Base-by-base conservation (phyloP, 1,140 invertebrate genomes). In the Drosophila teissieri region DNA sequence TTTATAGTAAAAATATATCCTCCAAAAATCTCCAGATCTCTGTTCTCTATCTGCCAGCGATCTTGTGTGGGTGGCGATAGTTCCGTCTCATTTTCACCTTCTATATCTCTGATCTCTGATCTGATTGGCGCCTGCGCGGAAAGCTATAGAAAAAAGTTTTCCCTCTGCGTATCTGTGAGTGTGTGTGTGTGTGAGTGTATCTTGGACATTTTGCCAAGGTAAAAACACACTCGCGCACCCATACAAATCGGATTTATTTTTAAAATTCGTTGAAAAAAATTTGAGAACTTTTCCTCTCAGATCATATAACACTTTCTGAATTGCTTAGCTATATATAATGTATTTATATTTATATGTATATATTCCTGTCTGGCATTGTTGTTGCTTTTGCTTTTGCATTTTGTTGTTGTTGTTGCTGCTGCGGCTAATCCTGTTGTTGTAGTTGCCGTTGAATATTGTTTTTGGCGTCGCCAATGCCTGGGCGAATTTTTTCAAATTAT, bases 231-330 rank as follows among this genome's bases (percentile, higher is more conserved):
- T 73, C 40, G 55, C 46, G 51, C 17, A 51, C 60, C 42, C 34
- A 34, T 37, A 54, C 58, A 31, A 27, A 48, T 27, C 52, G 49
- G 57, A 73, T 64, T 82, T 86, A 86, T 86, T 86, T 86, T 86
- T 86, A 86, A 86, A 86, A 81, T 75, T 72, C 55, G 42, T 52
- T 14, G 49, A 68, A 62, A 44, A 48, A 72, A 36, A 54, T 55
- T 65, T 56, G 31, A 45, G 69, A 40, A 61, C 49, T 73, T 64
- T 58, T 68, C 46, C 56, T 62, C 78, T 64, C 58, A 88, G 79
- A 88, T 88, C 83, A 88, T 88, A 88, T 88, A 88, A 88, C 83
- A 89, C 78, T 75, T 65, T 75, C 64, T 15, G 48, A 62, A 55
- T 55, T 42, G 67, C 42, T 46, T 24, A 27, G 15, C 31, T 31